These are phyloP conservation scores for Drosophila sturtevanti DNA, from an alignment of 1,140 invertebrate species.

Conservation along the genomic window DNA sequence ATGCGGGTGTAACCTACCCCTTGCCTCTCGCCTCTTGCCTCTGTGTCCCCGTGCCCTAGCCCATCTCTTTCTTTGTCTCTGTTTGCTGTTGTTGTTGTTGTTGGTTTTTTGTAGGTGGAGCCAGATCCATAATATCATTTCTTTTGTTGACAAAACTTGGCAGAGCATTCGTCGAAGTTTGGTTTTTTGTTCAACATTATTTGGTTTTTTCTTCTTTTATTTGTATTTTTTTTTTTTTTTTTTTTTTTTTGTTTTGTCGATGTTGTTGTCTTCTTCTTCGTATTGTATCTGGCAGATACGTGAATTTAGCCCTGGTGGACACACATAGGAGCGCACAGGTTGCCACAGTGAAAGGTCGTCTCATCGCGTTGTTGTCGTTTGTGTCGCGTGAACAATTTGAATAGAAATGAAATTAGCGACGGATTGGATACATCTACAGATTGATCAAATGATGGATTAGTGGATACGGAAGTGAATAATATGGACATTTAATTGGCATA, in stretches of 20 bases:
- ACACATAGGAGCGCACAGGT: constrained; percentile 60
- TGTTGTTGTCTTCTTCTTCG: constrained; percentile 50
- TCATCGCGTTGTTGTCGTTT: constrained; percentile 26
- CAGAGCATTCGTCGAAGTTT: constrained; percentile 51
- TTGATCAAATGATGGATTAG: constrained; percentile 26
- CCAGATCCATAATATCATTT: constrained; percentile 55
- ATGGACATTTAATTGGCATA: constrained; percentile 35
- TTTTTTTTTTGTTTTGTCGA: constrained; percentile 19
- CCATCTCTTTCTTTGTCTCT: constrained; percentile 7
- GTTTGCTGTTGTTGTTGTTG: constrained; percentile 27
- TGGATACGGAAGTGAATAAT: constrained; percentile 3
- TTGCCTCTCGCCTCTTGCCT: constrained; percentile 16
- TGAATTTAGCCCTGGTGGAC: constrained; percentile 67
- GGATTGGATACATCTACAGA: constrained; percentile 26
- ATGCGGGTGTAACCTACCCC: constrained; percentile 62
- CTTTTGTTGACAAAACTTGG: constrained; percentile 76
- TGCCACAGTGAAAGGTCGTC: constrained; percentile 71
- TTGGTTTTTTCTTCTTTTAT: constrained; percentile 16
- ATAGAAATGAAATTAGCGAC: constrained; percentile 42
- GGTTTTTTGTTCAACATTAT: constrained; percentile 41
- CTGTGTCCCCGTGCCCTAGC: constrained; percentile 13
- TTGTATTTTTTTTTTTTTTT: constrained; percentile 9
- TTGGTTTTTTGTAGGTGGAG: constrained; percentile 80
- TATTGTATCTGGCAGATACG: constrained; percentile 68
- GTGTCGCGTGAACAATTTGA: constrained; percentile 43